A percentile compares a stretch with the other conserved stretches of the same genome.
Evolutionary conservation across 2,797 vertebrate genomes (phyloP).

Genomic region (Bufotes viridis): DNA sequence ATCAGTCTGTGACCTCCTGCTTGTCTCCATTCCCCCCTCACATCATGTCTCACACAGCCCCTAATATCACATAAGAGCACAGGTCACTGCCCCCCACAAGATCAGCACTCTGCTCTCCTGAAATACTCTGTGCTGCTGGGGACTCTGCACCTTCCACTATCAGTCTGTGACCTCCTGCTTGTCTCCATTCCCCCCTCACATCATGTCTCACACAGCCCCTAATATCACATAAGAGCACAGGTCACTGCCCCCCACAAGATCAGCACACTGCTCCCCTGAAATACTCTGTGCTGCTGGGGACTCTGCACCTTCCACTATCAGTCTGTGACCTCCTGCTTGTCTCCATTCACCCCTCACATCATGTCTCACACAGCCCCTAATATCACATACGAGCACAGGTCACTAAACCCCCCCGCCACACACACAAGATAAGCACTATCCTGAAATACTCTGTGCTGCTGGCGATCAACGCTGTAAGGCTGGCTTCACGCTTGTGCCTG

Average conservation of each 20-base stretch:
- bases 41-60: neutral
- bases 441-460: neutral
- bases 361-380: neutral
- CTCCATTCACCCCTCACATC: neutral
- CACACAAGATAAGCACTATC: neutral
- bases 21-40: neutral
- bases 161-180: neutral
- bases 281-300: neutral
- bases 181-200: neutral
- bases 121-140: neutral
- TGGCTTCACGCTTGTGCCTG: no score
- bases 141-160: neutral
- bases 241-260: neutral
- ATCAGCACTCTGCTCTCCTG: neutral
- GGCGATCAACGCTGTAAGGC: no score
- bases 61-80: neutral
- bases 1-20: no score
- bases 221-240: neutral
- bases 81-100: neutral
- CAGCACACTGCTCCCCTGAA: neutral
- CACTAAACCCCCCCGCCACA: no score
- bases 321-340: no score
- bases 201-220: neutral
- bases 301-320: neutral
- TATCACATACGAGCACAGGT: neutral